Base-by-base conservation (phyloP, 2,888 invertebrate genomes). In the Electrophaes corylata region DNA sequence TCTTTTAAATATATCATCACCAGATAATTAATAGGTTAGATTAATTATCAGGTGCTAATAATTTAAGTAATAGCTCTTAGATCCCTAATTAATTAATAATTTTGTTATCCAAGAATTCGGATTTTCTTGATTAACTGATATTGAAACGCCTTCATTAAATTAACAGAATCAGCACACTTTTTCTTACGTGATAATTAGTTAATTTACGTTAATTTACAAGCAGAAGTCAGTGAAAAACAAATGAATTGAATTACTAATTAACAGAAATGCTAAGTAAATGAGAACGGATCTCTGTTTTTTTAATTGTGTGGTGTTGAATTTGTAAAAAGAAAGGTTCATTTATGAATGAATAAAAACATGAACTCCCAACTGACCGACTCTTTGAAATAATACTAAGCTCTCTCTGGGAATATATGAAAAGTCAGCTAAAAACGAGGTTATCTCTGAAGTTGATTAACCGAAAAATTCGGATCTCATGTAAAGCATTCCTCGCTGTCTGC, bases 191-290 rank as follows among this genome's bases (percentile, higher is more conserved):
- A n/a, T n/a, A 56, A 57, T 58, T 60, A 37, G 44, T 47, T 53
- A 31, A 53, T 45, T 59, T 35, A 40, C 33, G 49, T 52, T 20
- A 60, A 55, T 60, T 45, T 23, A 23, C n/a, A 29, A 19, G 52
- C 20, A 46, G 44, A 57, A 57, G 50, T 51, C 50, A 26, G 57
- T 57, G 55, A 49, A 61, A 58, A 63, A 55, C 40, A 43, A 64
- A 72, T 69, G 60, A 72, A 72, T 68, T 69, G 60, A 72, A 72
- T 68, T 63, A 59, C 63, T 70, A 70, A 75, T 81, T 78, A 76
- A 71, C 72, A 61, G 57, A 61, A 61, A 68, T 71, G 70, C 78
- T 72, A 75, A 70, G 72, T 62, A 67, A 75, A 75, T 73, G 44
- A 45, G 37, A 62, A 60, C 57, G 39, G 39, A 33, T 39, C 4